A percentile compares a stretch with the other conserved stretches of the same genome.
phyloP scores from a whole-genome alignment of 2,888 invertebrate genomes.

The Ctena decussata region DNA sequence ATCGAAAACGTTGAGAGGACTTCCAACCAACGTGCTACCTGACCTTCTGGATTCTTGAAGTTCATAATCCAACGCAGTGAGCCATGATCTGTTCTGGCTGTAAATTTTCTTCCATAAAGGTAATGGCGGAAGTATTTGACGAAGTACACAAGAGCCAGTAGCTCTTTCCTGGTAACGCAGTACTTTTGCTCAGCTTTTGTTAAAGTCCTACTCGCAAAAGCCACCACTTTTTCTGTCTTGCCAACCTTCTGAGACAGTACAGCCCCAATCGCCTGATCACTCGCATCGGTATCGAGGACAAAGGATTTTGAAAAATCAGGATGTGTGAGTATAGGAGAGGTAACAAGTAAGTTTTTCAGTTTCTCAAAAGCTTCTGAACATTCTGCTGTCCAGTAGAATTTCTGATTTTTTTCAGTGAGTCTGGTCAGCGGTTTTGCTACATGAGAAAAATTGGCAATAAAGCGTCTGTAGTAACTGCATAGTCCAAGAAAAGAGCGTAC shows the following conservation, averaged over 20 bases:
- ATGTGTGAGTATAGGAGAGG: background rate
- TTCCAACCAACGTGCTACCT: background rate
- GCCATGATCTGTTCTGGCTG: background rate
- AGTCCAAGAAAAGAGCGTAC: constrained; percentile 58
- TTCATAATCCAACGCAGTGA: background rate
- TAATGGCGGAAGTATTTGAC: background rate
- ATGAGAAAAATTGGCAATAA: constrained; percentile 37
- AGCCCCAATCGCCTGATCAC: background rate
- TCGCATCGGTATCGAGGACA: constrained; percentile 48
- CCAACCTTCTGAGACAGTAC: constrained; percentile 13
- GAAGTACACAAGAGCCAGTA: background rate
- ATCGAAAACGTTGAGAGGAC: background rate
- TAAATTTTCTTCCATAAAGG: background rate
- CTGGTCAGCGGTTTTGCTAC: constrained; percentile 51
- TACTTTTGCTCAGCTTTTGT: background rate
- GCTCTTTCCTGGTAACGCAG: background rate
- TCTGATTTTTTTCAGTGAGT: constrained; percentile 32
- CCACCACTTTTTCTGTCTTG: background rate
- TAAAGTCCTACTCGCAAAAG: background rate
- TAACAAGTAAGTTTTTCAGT: constrained; percentile 22
- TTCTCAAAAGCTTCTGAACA: constrained; percentile 42
- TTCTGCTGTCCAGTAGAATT: constrained; percentile 46
- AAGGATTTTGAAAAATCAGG: constrained; percentile 39
- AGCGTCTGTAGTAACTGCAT: constrained; percentile 53
- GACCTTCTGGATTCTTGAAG: background rate